These are phyloP conservation scores for Sitobion miscanthi DNA, from an alignment of 1,140 invertebrate genomes.

Conservation along the genomic window DNA sequence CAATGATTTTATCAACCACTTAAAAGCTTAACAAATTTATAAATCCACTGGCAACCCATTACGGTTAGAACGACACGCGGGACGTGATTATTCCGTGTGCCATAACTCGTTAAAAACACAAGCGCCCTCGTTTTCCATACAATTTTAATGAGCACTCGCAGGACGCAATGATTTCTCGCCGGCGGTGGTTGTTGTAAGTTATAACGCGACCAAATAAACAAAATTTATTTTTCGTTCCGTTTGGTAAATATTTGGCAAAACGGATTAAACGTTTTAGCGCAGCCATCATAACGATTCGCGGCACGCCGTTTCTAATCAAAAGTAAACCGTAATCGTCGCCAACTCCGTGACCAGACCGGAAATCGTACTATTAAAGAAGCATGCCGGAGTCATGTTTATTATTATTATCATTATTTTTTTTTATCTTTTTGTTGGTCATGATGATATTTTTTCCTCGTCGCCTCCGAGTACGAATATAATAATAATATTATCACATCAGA, in stretches of 20 bases:
- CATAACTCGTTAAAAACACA: conserved; percentile 14
- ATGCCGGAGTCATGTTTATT: background rate
- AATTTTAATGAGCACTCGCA: background rate
- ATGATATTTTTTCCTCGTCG: background rate
- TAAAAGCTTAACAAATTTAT: background rate
- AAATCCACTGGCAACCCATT: background rate
- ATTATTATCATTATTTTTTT: background rate
- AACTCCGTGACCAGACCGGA: conserved; percentile 20
- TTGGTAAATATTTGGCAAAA: conserved; percentile 2
- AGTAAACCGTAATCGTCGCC: background rate
- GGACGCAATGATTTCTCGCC: background rate
- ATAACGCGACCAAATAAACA: background rate
- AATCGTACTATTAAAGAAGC: background rate
- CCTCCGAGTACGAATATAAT: background rate
- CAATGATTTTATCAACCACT: background rate
- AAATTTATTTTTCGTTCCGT: background rate
- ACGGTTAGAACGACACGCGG: background rate
- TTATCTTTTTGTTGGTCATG: background rate
- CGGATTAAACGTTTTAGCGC: background rate
- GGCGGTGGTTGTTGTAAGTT: background rate
- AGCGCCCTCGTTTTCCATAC: background rate
- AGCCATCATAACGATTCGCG: background rate
- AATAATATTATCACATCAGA: background rate
- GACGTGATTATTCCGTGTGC: background rate
- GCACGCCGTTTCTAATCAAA: background rate